These are phyloP conservation scores for Capitella teleta DNA, from an alignment of 1,140 invertebrate genomes.

Conservation along the genomic window DNA sequence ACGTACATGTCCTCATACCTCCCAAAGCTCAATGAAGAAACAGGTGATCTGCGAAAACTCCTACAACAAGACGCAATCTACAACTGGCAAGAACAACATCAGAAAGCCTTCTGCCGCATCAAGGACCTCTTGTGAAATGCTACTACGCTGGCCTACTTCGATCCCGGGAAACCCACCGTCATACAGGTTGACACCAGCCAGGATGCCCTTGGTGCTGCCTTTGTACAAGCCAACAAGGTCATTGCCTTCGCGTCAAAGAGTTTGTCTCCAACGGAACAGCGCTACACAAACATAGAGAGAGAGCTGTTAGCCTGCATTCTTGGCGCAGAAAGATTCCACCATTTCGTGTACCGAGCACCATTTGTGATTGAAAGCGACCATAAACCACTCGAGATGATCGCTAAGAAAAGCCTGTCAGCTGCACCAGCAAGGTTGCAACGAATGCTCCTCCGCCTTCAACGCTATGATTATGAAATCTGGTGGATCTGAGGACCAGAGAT, in stretches of 20 bases:
- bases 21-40: background rate
- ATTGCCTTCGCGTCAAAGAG: constrained; percentile 33
- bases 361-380: constrained; percentile 27
- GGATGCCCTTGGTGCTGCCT: constrained; percentile 16
- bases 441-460: background rate
- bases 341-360: constrained; percentile 33
- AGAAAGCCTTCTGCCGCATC: constrained; percentile 6
- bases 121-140: constrained; percentile 28
- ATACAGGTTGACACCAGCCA: constrained; percentile 10
- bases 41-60: background rate
- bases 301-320: constrained; percentile 34
- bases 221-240: constrained; percentile 12
- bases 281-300: constrained; percentile 42
- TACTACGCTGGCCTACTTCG: constrained; percentile 12
- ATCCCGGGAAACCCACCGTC: background rate
- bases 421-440: background rate
- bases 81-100: background rate
- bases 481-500: too few relatives aligned
- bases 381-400: constrained; percentile 31
- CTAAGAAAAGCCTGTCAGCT: constrained; percentile 26
- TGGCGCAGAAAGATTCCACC: constrained; percentile 33
- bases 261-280: constrained; percentile 29
- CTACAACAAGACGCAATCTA: background rate
- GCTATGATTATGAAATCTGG: too few relatives aligned
- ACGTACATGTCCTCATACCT: background rate